These are phyloP conservation scores for Cliona cf. orientalis DNA, from an alignment of 37 sponge, comb jelly and placozoan species.

Conservation along the genomic window DNA sequence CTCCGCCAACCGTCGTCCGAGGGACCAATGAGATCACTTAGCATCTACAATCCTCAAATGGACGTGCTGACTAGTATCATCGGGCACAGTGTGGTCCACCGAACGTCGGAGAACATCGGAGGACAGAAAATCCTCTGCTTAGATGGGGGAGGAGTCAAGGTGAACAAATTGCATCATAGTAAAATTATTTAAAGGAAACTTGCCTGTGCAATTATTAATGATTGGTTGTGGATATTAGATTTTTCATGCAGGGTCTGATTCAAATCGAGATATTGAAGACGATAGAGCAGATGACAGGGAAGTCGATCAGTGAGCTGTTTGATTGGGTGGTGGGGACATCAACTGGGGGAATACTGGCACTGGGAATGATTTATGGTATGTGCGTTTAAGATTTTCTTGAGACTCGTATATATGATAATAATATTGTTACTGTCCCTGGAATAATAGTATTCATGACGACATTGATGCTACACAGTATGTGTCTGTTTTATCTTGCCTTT, in stretches of 20 bases:
- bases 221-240: too few relatives aligned
- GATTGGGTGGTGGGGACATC: constrained; percentile 78
- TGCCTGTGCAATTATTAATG: too few relatives aligned
- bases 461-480: too few relatives aligned
- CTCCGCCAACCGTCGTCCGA: too few relatives aligned
- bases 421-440: too few relatives aligned
- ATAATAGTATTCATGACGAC: too few relatives aligned
- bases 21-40: constrained; percentile 5
- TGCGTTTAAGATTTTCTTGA: too few relatives aligned
- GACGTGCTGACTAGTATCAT: background rate
- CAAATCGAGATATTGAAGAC: constrained; percentile 56
- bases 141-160: constrained; percentile 31
- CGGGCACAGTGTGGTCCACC: constrained; percentile 21
- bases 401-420: too few relatives aligned
- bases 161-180: too few relatives aligned
- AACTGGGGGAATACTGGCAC: constrained; percentile 64
- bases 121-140: constrained; percentile 1
- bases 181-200: too few relatives aligned
- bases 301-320: constrained; percentile 56
- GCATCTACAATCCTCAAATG: constrained; percentile 4
- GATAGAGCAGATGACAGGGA: constrained; percentile 49
- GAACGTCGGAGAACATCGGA: too few relatives aligned
- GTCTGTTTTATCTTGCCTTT: too few relatives aligned
- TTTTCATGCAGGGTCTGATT: constrained; percentile 42
- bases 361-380: constrained; percentile 69